Conservation (phyloP, 2,797 vertebrate species). For the Australoheros facetus region DNA sequence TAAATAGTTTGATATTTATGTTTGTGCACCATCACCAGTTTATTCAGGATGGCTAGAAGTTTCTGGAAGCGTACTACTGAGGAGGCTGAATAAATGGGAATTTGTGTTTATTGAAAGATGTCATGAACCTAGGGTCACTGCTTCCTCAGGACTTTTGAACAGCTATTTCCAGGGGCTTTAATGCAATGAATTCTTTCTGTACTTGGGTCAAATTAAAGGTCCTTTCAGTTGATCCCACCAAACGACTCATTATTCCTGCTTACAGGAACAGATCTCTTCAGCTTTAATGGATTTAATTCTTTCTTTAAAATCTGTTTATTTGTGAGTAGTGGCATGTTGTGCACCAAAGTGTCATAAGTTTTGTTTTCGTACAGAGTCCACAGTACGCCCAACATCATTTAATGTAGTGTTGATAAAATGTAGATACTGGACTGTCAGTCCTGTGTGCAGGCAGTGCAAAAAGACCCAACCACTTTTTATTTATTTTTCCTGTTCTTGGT, state of each 20-base stretch:
- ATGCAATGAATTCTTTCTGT: background rate
- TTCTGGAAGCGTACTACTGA: background rate
- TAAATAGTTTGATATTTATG: no score
- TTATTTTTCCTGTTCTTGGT: background rate
- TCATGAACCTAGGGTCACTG: background rate
- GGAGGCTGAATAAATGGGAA: fast-evolving
- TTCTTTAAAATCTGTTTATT: background rate
- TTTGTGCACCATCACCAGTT: background rate
- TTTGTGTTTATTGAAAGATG: background rate
- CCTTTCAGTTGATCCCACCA: background rate
- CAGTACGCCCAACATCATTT: background rate
- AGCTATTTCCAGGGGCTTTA: background rate
- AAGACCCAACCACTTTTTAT: background rate
- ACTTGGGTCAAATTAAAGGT: background rate
- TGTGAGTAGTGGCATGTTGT: background rate
- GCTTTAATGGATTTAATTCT: background rate
- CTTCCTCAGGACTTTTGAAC: background rate
- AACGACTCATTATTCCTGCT: background rate
- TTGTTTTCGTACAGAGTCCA: background rate
- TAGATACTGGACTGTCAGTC: fast-evolving
- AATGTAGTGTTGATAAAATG: background rate
- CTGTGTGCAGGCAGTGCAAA: background rate
- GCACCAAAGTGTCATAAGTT: background rate
- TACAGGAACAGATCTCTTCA: background rate
- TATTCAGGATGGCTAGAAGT: background rate